Conservation (phyloP, 2,113 vertebrate species). For the Oxygymnocypris stewartii region DNA sequence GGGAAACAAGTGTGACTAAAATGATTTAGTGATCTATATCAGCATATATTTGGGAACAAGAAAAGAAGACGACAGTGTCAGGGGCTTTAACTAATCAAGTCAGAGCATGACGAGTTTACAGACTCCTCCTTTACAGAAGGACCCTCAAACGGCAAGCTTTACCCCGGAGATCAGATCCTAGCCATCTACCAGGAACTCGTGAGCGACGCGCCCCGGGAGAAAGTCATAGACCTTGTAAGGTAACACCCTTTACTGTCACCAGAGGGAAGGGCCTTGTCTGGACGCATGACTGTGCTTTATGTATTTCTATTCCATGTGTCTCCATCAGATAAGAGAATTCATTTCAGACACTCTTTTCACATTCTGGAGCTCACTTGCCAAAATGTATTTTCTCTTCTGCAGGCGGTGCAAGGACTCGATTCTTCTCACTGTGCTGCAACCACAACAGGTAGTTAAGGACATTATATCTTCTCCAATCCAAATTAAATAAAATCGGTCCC, state of each 20-base stretch:
- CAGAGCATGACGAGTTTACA: conserved; percentile 28
- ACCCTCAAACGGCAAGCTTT: conserved; percentile 93
- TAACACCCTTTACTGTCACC: conserved; percentile 83
- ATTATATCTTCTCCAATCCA: conserved; percentile 35
- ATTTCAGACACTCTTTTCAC: conserved; percentile 36
- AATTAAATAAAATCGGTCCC: neutral
- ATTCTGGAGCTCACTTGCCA: conserved; percentile 60
- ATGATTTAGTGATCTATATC: conserved; percentile 2
- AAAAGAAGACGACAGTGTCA: neutral
- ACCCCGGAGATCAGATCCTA: conserved; percentile 95
- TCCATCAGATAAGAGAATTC: conserved; percentile 33
- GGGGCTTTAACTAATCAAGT: neutral
- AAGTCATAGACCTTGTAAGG: conserved; percentile 98
- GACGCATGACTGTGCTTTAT: conserved; percentile 43
- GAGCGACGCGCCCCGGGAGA: conserved; percentile 92
- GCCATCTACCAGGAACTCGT: conserved; percentile 93
- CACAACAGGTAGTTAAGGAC: conserved; percentile 85
- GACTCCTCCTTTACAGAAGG: conserved; percentile 77
- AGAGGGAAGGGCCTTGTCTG: conserved; percentile 50
- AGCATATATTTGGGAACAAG: neutral
- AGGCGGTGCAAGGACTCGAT: conserved; percentile 92
- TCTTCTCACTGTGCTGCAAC: conserved; percentile 92
- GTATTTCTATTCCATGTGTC: conserved; percentile 24
- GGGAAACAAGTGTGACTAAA: neutral
- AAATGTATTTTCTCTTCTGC: conserved; percentile 64